Evolutionary conservation across 2,113 vertebrate genomes (phyloP).

Genomic region (human): GRCh38 chr3:135771001-135771500

Average conservation of each 20-base stretch:
- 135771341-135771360: not conserved
- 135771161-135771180: not conserved
- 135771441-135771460: not conserved
- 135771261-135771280: not conserved
- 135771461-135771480: not conserved
- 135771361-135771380: not conserved
- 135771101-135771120: not conserved
- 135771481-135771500: not conserved
- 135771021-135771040: not conserved
- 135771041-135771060: not conserved
- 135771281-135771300: not conserved
- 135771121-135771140: not conserved
- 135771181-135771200: not conserved
- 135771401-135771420: slow-evolving; percentile 1
- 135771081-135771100: not conserved
- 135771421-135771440: not conserved
- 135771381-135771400: not conserved
- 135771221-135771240: not conserved
- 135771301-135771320: not conserved
- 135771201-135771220: not conserved
- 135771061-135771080: not conserved
- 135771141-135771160: not conserved
- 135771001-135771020: not conserved
- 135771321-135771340: not conserved
- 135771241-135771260: not conserved